Evolutionary conservation across 2,113 vertebrate genomes (phyloP), one percentile per base, ranked within the genome.

Genomic region (Myotis davidii): DNA sequence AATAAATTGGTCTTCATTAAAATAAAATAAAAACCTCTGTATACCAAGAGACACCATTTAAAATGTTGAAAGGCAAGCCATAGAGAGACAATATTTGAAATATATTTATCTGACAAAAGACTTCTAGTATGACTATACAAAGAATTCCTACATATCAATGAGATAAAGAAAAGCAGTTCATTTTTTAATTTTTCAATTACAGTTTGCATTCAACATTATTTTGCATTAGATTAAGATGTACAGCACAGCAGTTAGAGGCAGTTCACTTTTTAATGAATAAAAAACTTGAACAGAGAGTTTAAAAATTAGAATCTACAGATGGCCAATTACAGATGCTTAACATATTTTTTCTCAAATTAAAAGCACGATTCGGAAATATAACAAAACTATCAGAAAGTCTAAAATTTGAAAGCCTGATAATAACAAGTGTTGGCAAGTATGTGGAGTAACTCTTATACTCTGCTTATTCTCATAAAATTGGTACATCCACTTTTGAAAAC

Each of bases 321-420:
- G 9, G 69, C 45, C n/a, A 92, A 85, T 76, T 52, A 85, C 59
- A 92, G 72, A 18, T 76, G 34, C 81, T 85, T 85, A 76, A 77
- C n/a, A 34, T 83, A 91, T 73, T 87, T 8, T 39, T 77, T 64
- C 65, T 85, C 34, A 77, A 85, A 91, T 83, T 85, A 23, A 79
- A 69, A 59, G 18, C 37, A 86, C 37, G 37, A 50, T 50, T 25
- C 59, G 18, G 78, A 18, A 48, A 37, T 34, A 65, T 72, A 93
- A 59, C 64, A 87, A 48, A 61, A 56, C 11, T 61, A 72, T 59
- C 39, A 79, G 48, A 86, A 87, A 79, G 37, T 48, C 83, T 86
- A 79, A 79, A 61, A 72, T 93, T 78, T 50, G 32, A 37, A 79
- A 87, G 37, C 29, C 50, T 59, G 37, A 59, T 34, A 27, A 78